Base-by-base conservation (phyloP, 2,113 vertebrate genomes). In the Leucopsar rothschildi region DNA sequence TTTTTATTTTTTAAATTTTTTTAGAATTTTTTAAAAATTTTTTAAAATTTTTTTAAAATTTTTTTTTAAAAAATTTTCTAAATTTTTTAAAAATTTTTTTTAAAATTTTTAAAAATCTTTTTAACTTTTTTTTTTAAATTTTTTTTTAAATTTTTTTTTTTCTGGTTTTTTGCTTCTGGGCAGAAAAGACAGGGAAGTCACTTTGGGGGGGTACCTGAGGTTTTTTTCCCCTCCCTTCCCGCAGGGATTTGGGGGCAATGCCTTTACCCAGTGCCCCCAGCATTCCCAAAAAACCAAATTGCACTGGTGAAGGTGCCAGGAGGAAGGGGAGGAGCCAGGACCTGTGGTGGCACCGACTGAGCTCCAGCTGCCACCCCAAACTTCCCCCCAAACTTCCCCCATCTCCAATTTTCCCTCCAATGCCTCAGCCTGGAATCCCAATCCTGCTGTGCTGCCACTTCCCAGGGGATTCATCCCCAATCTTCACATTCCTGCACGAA, bases 281-380 rank as follows among this genome's bases (percentile, higher is more conserved):
- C 23, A 21, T 9, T 6, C 47, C 85, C 84, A 29, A 47, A 84
- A 53, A 47, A 8, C 13, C 33, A 3, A 42, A 53, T 37, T 37
- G 8, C 37, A 37, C 37, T 37, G 37, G 37, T 37, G 37, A 37
- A 37, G 37, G 37, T 37, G 37, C 37, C 37, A 37, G 37, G 37
- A 27, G 44, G 8, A 23, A n/a, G 53, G 24, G 49, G 25, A 52
- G 25, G 9, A 7, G 24, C 14, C 42, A 31, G 52, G 61, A 3
- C 0, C 1, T 0, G 6, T 44, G 61, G 45, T 3, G 63, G 33
- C 4, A 2, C 5, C 8, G 87, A 9, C 4, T 27, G 69, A 57
- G 60, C 47, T 71, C 52, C 37, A 35, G 4, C 23, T 63, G 31
- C 37, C 45, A 57, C 7, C 70, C 66, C 76, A 40, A 53, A 57